Evolutionary conservation across 2,113 vertebrate species (phyloP), one percentile per base, ranked within the genome.

Genomic region (Chloropsis hardwickii): DNA sequence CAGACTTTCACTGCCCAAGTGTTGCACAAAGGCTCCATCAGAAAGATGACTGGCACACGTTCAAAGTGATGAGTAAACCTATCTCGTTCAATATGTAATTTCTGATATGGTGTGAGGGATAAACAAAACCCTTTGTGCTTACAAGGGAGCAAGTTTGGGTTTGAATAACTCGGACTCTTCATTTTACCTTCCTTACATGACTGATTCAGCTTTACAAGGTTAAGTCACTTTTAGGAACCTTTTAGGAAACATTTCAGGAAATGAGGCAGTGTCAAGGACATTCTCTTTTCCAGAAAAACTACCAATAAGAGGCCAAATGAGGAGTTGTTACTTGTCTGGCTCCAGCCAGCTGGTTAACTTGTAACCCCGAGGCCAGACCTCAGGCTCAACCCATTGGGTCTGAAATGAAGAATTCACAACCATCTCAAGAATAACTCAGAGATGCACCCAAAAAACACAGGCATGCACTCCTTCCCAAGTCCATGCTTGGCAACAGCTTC

Each of bases 1-100:
- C 73, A 95, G 91, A 89, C 93, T 95, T 95, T 95, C 94, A 72
- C 93, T 94, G 91, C 61, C 53, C 2, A 1, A 88, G 70, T 27
- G 65, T 53, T 95, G 89, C 91, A 81, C 78, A 95, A 95, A 72
- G 57, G 25, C 57, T 69, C 10, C 1, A 24, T 51, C 88, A 64
- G 51, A 89, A 71, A 29, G 64, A 54, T 0, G 0, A 51, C 77
- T 91, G 91, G 91, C 83, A 91, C 67, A 28, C 2, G 2, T 22
- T 71, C 77, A 51, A 37, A 94, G 37, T 12, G 65, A 95, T 69
- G 72, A 91, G 77, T 53, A 95, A 82, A 81, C 39, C 72, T 9
- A 53, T 37, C 81, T 70, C 81, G 47, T 53, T 69, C 81, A 51
- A 37, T 11, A 16, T 9, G 48, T 65, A 42, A 9, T 6, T 81